Conservation (phyloP, 1,140 invertebrate genomes). For the Plutomurus gul region DNA sequence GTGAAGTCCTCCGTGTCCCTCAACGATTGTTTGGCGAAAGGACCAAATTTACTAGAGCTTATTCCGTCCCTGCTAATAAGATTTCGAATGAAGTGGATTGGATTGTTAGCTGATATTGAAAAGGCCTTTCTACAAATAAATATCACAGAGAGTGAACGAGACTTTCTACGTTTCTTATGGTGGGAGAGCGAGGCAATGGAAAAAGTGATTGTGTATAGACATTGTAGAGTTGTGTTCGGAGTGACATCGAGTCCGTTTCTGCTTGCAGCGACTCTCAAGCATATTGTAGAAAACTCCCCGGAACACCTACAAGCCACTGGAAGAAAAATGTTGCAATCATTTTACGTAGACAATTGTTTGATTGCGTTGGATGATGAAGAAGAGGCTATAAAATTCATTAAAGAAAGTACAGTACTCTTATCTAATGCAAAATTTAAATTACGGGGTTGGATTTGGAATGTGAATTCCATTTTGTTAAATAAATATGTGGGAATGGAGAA, state of each 20-base stretch:
- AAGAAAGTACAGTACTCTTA: too few species aligned
- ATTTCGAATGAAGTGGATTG: constrained; percentile 44
- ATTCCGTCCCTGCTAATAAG: constrained; percentile 41
- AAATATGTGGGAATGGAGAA: too few species aligned
- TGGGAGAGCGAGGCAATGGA: constrained; percentile 28
- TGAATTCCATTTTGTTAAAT: too few species aligned
- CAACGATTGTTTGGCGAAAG: constrained; percentile 57
- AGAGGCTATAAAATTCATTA: too few species aligned
- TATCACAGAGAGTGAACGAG: background rate
- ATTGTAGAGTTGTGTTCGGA: constrained; percentile 39
- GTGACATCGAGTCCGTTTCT: constrained; percentile 41
- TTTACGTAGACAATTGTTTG: constrained; percentile 43
- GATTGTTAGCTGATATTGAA: constrained; percentile 53
- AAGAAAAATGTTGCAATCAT: background rate
- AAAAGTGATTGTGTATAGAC: constrained; percentile 7
- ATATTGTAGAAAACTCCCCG: too few species aligned
- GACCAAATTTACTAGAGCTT: constrained; percentile 54
- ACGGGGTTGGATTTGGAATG: too few species aligned
- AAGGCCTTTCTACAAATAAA: constrained; percentile 53
- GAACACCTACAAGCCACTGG: too few species aligned
- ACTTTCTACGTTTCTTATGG: constrained; percentile 58
- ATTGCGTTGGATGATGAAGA: background rate
- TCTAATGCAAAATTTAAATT: too few species aligned
- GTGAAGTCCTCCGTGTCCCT: constrained; percentile 53
- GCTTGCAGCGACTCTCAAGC: background rate